Evolutionary conservation across 2,888 invertebrate genomes (phyloP), one percentile per base, ranked within the genome.

Genomic region (Pemphredon lugubris): DNA sequence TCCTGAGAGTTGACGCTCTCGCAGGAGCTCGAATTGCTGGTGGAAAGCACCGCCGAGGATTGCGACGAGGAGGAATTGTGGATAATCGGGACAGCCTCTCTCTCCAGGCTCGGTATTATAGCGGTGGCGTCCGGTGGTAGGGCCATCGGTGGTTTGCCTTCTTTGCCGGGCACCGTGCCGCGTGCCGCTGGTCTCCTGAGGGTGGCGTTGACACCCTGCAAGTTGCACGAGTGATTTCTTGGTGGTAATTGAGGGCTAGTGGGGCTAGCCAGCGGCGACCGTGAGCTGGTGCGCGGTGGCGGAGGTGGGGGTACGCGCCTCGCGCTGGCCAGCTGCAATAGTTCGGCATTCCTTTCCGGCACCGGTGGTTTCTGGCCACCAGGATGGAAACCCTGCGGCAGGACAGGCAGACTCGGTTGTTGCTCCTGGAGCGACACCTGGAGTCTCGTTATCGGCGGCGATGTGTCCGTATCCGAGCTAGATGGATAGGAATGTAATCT

Each of bases 261-360:
- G 16, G 97, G 96, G 48, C 96, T 96, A 20, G 96, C 95, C 82
- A 96, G 91, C 0, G 97, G 97, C 14, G 96, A 96, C 85, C 96
- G 94, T 50, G 96, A 96, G 81, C 96, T 96, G 79, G 96, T 96
- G 78, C 97, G 93, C n/a, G 97, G 97, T 23, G 97, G 97, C 26
- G 97, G 96, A n/a, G 96, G 97, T 14, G 97, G 97, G 5, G 97
- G 97, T 44, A 96, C 94, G 57, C 96, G 93, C 83, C 95, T 93
- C 65, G 93, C 93, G 13, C 92, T 92, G 44, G 94, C 93, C 87
- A 95, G 91, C 65, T 94, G 94, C 65, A 95, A 91, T 68, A 96
- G 91, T 87, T 96, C 96, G 37, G 94, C 93, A 86, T 95, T 95
- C 21, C 96, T 92, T 90, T 96, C 95, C 59, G 96, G 96, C 66